Evolutionary conservation across 35 echinoderm and acorn worm species (phyloP), one percentile per base, ranked within the genome.

Genomic region (Anneissia japonica): DNA sequence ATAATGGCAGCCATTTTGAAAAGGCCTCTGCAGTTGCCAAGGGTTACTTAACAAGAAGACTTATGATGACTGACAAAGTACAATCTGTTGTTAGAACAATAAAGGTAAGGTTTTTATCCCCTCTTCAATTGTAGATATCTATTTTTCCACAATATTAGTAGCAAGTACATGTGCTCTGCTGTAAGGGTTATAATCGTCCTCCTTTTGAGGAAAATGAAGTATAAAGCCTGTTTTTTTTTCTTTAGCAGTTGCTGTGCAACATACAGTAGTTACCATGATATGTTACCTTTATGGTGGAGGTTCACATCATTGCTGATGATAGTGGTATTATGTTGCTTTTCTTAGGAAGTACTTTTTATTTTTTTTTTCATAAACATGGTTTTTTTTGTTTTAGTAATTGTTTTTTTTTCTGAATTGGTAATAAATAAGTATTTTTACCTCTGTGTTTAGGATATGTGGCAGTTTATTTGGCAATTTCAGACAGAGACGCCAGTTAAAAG

Each of bases 401-500:
- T n/a, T n/a, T n/a, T n/a, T n/a, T n/a, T n/a, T n/a, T n/a, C n/a
- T n/a, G n/a, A n/a, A n/a, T n/a, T n/a, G n/a, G n/a, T n/a, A n/a
- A n/a, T n/a, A n/a, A n/a, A n/a, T n/a, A n/a, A n/a, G 79, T 87
- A 34, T 10, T 35, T 17, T 81, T 81, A n/a, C 29, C 19, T 39
- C 74, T 28, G 11, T 83, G 31, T 74, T 55, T 38, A 97, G 95
- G 95, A 97, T 76, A 89, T 89, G 17, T 84, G 37, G 37, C 77
- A 46, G 21, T 93, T 97, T 87, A 64, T 93, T 4, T 79, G 85
- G 37, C 82, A 93, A 82, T 90, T 97, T 55, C 92, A 93, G 74
- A 83, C 85, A 3, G 95, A 97, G 79, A 93, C 95, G 12, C 95
- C 95, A 43, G 87, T 97, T 23, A 97, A 97, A 35, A 32, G 87